A percentile compares a stretch with the other conserved stretches of the same genome.
These are phyloP conservation scores for Pelvicachromis taeniatus DNA, from an alignment of 2,113 vertebrate species.

Conservation along the genomic window DNA sequence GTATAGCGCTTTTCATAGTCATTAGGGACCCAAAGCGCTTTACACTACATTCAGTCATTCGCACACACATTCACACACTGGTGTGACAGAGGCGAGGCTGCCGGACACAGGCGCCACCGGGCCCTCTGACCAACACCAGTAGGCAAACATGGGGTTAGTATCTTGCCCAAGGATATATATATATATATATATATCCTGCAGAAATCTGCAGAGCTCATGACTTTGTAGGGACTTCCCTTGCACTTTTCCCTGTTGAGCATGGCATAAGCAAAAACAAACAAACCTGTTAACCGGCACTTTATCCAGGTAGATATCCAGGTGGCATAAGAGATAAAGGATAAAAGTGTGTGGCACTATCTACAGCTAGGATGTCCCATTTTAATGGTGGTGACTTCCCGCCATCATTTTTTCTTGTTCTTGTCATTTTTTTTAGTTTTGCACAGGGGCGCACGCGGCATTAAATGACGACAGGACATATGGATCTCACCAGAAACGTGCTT, in stretches of 20 bases:
- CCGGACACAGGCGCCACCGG: too few relatives aligned
- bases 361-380: neutral
- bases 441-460: neutral
- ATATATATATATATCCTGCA: too few relatives aligned
- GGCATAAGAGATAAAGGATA: neutral
- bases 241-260: neutral
- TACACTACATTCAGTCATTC: too few relatives aligned
- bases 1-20: too few relatives aligned
- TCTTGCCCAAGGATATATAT: too few relatives aligned
- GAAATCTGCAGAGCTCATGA: neutral
- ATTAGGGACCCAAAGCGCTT: too few relatives aligned
- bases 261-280: accelerated
- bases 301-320: accelerated
- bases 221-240: neutral
- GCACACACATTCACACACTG: too few relatives aligned
- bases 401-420: neutral
- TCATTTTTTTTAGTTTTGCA: neutral
- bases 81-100: too few relatives aligned
- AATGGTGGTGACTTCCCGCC: neutral
- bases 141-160: too few relatives aligned
- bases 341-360: neutral
- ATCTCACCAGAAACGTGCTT: neutral
- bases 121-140: too few relatives aligned
- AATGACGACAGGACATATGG: neutral
- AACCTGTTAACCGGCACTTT: neutral